These are phyloP conservation scores for Mustelus asterias DNA, from an alignment of 2,113 vertebrate species.

Conservation along the genomic window DNA sequence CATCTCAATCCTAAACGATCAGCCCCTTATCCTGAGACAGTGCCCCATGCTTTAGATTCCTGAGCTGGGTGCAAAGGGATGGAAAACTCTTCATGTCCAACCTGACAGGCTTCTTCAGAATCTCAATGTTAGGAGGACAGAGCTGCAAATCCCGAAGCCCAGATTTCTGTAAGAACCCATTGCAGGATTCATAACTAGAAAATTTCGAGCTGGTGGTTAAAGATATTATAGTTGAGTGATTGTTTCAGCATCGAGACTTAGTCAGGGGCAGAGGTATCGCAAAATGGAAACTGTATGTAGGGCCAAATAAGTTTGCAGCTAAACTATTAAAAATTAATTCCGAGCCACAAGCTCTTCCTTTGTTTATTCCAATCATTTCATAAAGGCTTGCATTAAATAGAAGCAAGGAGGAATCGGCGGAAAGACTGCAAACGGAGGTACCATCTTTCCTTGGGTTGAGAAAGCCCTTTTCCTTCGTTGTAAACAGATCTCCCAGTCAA, in stretches of 20 bases:
- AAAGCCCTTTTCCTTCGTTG: not conserved
- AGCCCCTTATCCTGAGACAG: not conserved
- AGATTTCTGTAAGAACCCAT: not conserved
- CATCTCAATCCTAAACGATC: not conserved
- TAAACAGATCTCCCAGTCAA: not conserved
- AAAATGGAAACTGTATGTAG: not conserved
- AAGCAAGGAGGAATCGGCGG: not conserved
- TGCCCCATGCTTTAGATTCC: too few species aligned
- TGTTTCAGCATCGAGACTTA: not conserved
- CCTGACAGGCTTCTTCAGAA: not conserved
- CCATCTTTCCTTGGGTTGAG: not conserved
- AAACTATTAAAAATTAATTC: slow-evolving; percentile 32
- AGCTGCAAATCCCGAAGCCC: not conserved
- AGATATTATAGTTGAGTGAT: not conserved
- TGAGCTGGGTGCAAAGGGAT: not conserved
- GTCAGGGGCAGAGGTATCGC: not conserved
- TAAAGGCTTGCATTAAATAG: slow-evolving; percentile 18
- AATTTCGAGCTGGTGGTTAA: not conserved
- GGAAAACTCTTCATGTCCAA: not conserved
- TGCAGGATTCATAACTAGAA: not conserved
- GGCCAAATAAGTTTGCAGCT: not conserved
- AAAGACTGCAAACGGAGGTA: not conserved
- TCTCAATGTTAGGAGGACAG: not conserved
- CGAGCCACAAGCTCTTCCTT: not conserved
- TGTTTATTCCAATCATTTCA: not conserved